Conservation (phyloP, 2,113 vertebrate species). For the Romanogobio albipinnatus region DNA sequence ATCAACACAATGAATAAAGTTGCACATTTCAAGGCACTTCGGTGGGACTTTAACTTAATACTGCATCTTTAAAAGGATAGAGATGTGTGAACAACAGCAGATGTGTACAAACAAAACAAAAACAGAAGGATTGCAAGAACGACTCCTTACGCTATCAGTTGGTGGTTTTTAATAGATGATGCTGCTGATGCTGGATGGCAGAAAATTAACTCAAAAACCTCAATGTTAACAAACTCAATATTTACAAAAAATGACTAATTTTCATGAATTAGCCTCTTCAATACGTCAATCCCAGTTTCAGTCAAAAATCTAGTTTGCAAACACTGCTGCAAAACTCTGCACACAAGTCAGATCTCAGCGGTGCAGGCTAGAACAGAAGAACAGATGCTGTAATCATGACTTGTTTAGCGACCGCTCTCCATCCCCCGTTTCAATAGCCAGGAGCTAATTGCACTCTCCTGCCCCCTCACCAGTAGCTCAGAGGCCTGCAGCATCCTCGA, state of each 20-base stretch:
- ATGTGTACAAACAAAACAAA: background rate
- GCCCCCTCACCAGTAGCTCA: constrained; percentile 5
- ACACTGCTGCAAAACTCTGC: background rate
- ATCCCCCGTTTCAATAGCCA: background rate
- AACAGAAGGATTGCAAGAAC: background rate
- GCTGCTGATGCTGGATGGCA: no score
- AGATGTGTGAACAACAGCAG: background rate
- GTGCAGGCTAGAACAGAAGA: background rate
- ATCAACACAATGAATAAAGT: no score
- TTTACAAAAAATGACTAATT: no score
- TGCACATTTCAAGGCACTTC: no score
- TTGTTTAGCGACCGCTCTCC: constrained; percentile 6
- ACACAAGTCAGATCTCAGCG: background rate
- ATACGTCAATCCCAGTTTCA: background rate
- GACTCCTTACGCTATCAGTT: no score
- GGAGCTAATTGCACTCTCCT: constrained; percentile 38
- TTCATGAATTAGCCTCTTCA: background rate
- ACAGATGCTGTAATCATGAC: constrained; percentile 21
- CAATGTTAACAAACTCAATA: no score
- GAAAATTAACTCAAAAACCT: no score
- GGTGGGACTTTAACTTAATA: background rate
- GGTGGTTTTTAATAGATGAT: background rate
- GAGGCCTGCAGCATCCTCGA: background rate
- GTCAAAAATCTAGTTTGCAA: background rate
- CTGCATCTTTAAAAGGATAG: background rate